Conservation (phyloP, 2,888 invertebrate genomes). For the Heteropelma amictum region DNA sequence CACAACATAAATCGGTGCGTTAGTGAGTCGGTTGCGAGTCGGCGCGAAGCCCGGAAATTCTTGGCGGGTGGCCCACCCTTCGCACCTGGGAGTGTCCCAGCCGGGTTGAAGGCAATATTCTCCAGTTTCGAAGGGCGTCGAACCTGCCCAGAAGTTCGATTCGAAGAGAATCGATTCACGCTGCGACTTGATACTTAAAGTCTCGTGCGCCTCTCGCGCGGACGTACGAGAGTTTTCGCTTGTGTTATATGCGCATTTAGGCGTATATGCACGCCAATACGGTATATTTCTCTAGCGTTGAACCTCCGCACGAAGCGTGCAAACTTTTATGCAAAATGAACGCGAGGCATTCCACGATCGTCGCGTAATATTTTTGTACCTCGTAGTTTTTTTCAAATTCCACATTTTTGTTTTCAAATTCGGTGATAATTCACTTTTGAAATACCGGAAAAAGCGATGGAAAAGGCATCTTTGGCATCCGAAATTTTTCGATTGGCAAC, state of each 20-base stretch:
- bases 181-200: constrained; percentile 64
- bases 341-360: too few relatives aligned
- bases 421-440: too few relatives aligned
- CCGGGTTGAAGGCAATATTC: constrained; percentile 54
- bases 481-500: too few relatives aligned
- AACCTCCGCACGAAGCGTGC: too few relatives aligned
- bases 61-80: constrained; percentile 53
- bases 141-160: constrained; percentile 71
- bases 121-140: constrained; percentile 56
- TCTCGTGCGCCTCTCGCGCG: constrained; percentile 16
- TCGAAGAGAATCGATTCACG: constrained; percentile 73
- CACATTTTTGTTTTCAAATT: too few relatives aligned
- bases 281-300: too few relatives aligned
- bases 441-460: too few relatives aligned
- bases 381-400: too few relatives aligned
- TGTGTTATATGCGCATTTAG: not conserved
- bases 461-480: too few relatives aligned
- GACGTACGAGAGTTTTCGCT: constrained; percentile 13
- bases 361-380: too few relatives aligned
- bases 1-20: constrained; percentile 17
- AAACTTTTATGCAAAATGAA: too few relatives aligned
- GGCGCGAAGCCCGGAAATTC: constrained; percentile 54
- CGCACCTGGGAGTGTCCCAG: constrained; percentile 54
- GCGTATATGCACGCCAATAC: not conserved
- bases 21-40: constrained; percentile 47